Evolutionary conservation across 2,113 vertebrate species (phyloP).

Genomic region (Gallinago paraguaiae): DNA sequence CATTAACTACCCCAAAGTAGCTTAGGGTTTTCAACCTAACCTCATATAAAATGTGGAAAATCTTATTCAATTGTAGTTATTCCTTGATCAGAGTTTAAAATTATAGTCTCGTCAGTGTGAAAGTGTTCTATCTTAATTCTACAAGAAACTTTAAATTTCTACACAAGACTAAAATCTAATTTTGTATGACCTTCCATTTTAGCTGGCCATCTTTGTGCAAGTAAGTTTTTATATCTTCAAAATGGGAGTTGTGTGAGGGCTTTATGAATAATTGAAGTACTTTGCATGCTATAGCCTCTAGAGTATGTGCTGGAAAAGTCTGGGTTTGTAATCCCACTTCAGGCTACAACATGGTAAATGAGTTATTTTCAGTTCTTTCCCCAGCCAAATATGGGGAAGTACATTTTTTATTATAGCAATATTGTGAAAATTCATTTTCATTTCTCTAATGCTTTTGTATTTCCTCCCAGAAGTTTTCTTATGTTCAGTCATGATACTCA

Average conservation of each 20-base stretch:
- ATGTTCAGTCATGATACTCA: not conserved
- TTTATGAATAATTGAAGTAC: not conserved
- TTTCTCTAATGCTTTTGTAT: not conserved
- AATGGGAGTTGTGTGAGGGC: not conserved
- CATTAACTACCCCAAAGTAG: not conserved
- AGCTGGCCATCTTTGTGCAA: not conserved
- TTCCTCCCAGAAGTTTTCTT: not conserved
- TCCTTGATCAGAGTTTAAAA: not conserved
- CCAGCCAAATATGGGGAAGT: not conserved
- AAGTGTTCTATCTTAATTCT: not conserved
- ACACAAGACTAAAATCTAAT: not conserved
- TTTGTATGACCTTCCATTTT: not conserved
- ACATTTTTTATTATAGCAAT: not conserved
- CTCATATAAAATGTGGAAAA: not conserved
- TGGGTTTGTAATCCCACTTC: not conserved
- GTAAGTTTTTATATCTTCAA: not conserved
- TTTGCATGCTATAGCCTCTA: not conserved
- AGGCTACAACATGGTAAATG: not conserved
- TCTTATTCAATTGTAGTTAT: not conserved
- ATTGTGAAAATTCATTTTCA: not conserved
- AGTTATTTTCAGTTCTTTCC: not conserved
- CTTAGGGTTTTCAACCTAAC: not conserved
- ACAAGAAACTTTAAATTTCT: not conserved
- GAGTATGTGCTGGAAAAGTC: not conserved
- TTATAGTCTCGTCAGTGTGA: not conserved